Percentiles rank a stretch among this genome's conserved stretches.
Conservation (phyloP, 2,797 vertebrate species). For the Furcifer pardalis region DNA sequence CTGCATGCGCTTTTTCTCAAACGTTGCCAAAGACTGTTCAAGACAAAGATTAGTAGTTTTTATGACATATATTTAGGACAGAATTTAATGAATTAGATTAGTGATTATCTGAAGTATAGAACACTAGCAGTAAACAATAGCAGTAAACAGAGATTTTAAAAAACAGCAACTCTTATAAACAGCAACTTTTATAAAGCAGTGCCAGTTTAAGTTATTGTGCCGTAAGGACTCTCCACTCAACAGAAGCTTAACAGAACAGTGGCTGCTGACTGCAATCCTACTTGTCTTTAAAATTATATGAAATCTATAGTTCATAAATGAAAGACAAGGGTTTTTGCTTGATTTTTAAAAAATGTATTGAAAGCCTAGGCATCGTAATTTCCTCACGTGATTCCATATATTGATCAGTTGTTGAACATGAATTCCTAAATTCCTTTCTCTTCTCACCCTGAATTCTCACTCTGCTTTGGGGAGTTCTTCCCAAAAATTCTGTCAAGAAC, state of each 20-base stretch:
- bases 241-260: too few relatives aligned
- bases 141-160: slow-evolving; percentile 4
- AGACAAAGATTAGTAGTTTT: slow-evolving; percentile 27
- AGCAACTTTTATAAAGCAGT: background rate
- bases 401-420: too few relatives aligned
- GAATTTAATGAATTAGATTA: slow-evolving; percentile 30
- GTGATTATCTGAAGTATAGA: slow-evolving; percentile 22
- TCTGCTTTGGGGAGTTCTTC: background rate
- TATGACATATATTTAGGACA: slow-evolving; percentile 43
- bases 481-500: background rate
- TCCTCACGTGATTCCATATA: too few relatives aligned
- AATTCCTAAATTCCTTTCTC: background rate
- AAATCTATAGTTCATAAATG: background rate
- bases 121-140: background rate
- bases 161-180: background rate
- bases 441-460: background rate
- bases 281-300: background rate
- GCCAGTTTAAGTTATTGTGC: too few relatives aligned
- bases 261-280: background rate
- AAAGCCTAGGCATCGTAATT: too few relatives aligned
- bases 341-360: too few relatives aligned
- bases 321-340: background rate
- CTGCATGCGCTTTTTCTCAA: background rate
- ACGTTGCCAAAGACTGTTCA: slow-evolving; percentile 23
- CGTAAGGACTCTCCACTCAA: too few relatives aligned